These are phyloP conservation scores for Andrena dorsata DNA, from an alignment of 2,888 invertebrate genomes.

Conservation along the genomic window DNA sequence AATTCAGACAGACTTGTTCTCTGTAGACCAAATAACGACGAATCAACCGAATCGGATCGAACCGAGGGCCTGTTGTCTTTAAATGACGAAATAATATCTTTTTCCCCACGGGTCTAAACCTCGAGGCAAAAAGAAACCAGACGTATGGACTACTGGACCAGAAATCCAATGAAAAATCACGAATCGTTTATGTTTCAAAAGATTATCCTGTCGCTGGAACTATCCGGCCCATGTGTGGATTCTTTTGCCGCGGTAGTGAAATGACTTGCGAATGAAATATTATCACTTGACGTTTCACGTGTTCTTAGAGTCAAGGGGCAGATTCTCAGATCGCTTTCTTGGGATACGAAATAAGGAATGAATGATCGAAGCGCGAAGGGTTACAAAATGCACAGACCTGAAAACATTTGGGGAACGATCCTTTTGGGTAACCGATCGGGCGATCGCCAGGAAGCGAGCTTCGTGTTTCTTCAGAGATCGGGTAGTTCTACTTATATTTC, in stretches of 20 bases:
- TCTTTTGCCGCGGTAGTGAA: not conserved
- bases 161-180: not conserved
- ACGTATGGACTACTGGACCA: too few species aligned
- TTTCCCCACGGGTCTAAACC: not conserved
- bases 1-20: constrained; percentile 2
- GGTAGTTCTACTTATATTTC: constrained; percentile 49
- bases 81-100: not conserved
- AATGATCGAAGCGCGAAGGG: not conserved
- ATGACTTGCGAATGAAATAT: too few species aligned
- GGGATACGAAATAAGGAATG: not conserved
- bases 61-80: constrained; percentile 26
- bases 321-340: too few species aligned
- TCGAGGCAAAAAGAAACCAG: too few species aligned
- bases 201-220: not conserved
- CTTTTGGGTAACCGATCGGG: constrained; percentile 12
- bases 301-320: too few species aligned
- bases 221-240: not conserved
- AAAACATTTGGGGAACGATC: not conserved
- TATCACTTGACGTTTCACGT: too few species aligned
- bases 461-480: constrained; percentile 13
- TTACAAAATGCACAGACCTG: not conserved
- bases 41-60: constrained; percentile 16
- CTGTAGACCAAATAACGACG: constrained; percentile 13
- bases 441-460: constrained; percentile 20
- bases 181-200: not conserved